Conservation (phyloP, 2,797 vertebrate genomes). For the Meriones psammophilus region DNA sequence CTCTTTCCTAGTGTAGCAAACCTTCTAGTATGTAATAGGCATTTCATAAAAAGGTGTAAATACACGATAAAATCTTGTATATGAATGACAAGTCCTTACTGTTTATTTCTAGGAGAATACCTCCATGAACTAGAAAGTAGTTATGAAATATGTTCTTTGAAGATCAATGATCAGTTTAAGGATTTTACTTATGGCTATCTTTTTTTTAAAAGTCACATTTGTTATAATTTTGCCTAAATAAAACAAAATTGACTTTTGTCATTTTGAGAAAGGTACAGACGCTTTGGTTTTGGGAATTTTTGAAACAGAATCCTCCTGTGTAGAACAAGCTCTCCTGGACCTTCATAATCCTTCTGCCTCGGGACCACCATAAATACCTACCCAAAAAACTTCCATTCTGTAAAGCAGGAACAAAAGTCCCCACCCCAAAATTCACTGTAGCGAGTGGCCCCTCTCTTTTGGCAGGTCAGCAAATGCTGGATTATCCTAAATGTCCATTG, state of each 20-base stretch:
- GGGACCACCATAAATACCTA: neutral
- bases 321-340: neutral
- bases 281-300: neutral
- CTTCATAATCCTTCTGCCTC: neutral
- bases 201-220: neutral
- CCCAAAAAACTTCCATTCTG: neutral
- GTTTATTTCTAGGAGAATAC: neutral
- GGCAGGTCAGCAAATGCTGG: neutral
- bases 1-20: neutral
- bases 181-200: neutral
- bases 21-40: neutral
- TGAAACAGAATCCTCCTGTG: neutral
- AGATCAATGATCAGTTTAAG: neutral
- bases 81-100: neutral
- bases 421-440: neutral
- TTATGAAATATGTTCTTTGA: conserved; percentile 13
- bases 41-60: neutral
- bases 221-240: neutral
- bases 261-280: neutral
- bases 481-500: neutral
- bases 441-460: neutral
- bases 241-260: neutral
- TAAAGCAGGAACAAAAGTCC: neutral
- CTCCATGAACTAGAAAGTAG: neutral
- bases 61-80: neutral